Evolutionary conservation across 2,888 invertebrate genomes (phyloP), one percentile per base, ranked within the genome.

Genomic region (Hypomecis punctinalis): DNA sequence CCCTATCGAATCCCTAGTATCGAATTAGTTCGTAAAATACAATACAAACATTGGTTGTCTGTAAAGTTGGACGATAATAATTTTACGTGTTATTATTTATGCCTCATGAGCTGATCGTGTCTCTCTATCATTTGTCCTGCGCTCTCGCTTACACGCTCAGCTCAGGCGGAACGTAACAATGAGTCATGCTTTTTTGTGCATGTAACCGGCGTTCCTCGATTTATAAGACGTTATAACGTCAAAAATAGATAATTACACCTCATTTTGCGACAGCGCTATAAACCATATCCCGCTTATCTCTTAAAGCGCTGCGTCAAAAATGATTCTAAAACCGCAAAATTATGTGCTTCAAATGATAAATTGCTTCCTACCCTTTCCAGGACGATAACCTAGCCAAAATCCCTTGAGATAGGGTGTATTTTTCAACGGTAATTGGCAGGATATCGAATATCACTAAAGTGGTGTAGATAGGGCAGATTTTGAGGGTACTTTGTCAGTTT

Each of bases 311-410:
- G 51, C 64, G 55, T 67, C 66, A 70, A 61, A 57, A 66, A 66
- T 65, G 63, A 68, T 69, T 72, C 55, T 9, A 40, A 66, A 72
- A 70, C 66, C 71, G 37, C 66, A 65, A 65, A 71, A 71, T 71
- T 70, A 70, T 69, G 64, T 67, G 64, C 70, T 70, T 51, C 55
- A 51, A 69, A 67, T 68, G 70, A 73, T 71, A 70, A 73, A 73
- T 71, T 70, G 62, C 66, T 47, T 35, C n/a, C 49, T 43, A 6
- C 61, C 10, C 23, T 7, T 23, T 42, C 8, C 10, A 13, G 33
- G 7, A 2, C 56, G 8, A 55, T 48, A 59, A 45, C 10, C 45
- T 7, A 59, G 55, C 49, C 10, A 53, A 35, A 53, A 43, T 5
- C 9, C 51, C 2, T 58, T 40, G 10, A 8, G 5, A 52, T 39